Evolutionary conservation across 2,888 invertebrate species (phyloP), one percentile per base, ranked within the genome.

Genomic region (Augochlorella aurata): DNA sequence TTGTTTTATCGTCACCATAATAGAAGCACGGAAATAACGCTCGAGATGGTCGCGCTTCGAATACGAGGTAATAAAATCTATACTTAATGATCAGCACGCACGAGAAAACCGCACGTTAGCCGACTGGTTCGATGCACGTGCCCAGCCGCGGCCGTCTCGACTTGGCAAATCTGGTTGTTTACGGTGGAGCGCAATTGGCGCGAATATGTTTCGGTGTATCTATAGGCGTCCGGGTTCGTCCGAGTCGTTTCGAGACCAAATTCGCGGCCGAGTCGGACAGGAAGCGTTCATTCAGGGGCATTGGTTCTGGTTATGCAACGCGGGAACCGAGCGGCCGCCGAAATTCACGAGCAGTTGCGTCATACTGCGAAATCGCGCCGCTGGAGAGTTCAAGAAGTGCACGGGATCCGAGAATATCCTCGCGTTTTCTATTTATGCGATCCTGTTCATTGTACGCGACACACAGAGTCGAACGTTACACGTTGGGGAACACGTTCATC

Each of bases 331-430:
- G 49, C 65, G 21, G 49, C 44, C 47, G 16, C 12, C 65, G 18
- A 69, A 74, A 73, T 76, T 38, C n/a, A 69, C 50, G 52, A 61
- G 63, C 58, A 47, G 77, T 86, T 86, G 86, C 85, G 75, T 85
- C 84, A 86, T 80, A 49, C 61, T 21, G 70, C n/a, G 80, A 85
- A 84, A 84, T 16, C 73, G 61, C 63, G 63, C 61, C 77, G 50
- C 65, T 68, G 71, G 76, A 71, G 76, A 68, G 66, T 52, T 68
- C 65, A 69, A 61, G 10, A 65, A 44, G 50, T 75, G 71, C 65
- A 75, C 29, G 52, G 47, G 70, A 77, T 47, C 47, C 66, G 50
- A 81, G 69, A 83, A 83, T 85, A 81, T 72, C 54, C 29, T 1
- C 68, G 16, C 24, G 50, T 65, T 65, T 58, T 29, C 52, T 52